These are phyloP conservation scores for Poecilia gillii DNA, from an alignment of 2,797 vertebrate genomes.

Conservation along the genomic window DNA sequence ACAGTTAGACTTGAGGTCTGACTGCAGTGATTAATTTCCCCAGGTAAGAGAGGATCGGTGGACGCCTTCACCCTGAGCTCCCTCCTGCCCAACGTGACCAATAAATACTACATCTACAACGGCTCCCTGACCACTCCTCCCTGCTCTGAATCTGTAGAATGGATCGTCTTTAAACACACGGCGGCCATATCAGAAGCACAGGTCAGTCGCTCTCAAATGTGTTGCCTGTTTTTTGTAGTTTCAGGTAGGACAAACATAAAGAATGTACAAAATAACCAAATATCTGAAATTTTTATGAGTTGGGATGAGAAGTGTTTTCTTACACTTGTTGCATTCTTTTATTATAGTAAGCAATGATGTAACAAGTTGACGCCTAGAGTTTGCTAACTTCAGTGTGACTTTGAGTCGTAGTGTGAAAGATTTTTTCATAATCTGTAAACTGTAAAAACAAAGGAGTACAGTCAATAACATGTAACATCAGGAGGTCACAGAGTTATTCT, in stretches of 20 bases:
- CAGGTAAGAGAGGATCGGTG: constrained; percentile 89
- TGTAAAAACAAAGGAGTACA: background rate
- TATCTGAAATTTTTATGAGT: background rate
- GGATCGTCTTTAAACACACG: constrained; percentile 93
- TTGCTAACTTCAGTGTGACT: background rate
- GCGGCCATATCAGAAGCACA: constrained; percentile 90
- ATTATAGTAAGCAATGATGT: background rate
- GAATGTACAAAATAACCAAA: background rate
- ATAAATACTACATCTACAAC: constrained; percentile 96
- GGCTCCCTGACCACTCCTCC: constrained; percentile 93
- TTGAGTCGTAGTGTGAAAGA: no score
- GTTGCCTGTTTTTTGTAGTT: background rate
- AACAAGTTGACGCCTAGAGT: background rate
- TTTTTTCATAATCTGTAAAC: background rate
- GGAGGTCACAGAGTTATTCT: background rate
- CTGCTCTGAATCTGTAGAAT: constrained; percentile 92
- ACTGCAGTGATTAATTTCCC: background rate
- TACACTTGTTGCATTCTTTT: background rate
- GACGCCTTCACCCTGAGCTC: constrained; percentile 86
- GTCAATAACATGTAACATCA: background rate
- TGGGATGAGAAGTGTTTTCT: background rate
- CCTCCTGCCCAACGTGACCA: constrained; percentile 89
- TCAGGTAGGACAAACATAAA: background rate
- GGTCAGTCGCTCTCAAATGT: constrained; percentile 57
- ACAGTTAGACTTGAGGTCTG: background rate